phyloP scores from a whole-genome alignment of 2,888 invertebrate genomes.

The Campoletis raptor region DNA sequence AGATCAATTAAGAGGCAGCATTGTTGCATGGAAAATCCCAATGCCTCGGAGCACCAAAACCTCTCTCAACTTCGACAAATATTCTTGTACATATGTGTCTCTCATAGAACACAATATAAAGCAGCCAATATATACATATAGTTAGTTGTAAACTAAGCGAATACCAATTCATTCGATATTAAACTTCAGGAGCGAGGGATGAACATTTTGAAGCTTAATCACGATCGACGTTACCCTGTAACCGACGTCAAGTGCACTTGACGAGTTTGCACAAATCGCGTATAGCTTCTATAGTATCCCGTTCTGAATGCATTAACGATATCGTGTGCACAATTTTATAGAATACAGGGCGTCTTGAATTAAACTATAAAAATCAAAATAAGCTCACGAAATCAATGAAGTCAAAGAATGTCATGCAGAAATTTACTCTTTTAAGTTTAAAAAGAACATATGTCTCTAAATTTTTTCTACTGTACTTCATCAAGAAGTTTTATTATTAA shows the following conservation, averaged over 20 bases:
- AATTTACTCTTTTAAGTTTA: too few relatives aligned
- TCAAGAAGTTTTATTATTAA: too few relatives aligned
- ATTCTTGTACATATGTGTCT: neutral
- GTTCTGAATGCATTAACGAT: slow-evolving; percentile 25
- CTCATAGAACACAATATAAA: slow-evolving; percentile 7
- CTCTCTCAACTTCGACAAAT: neutral
- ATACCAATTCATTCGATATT: slow-evolving; percentile 17
- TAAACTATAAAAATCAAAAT: neutral
- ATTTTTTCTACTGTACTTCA: too few relatives aligned
- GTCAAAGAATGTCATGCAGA: too few relatives aligned
- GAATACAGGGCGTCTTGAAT: neutral
- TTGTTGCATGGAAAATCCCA: neutral
- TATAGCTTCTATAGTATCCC: slow-evolving; percentile 20
- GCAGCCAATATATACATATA: neutral
- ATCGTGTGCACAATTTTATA: neutral
- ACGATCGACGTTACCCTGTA: slow-evolving; percentile 37
- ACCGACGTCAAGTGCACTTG: slow-evolving; percentile 52
- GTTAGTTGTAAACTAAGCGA: neutral
- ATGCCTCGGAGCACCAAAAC: neutral
- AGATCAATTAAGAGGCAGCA: slow-evolving; percentile 1
- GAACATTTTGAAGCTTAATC: slow-evolving; percentile 33
- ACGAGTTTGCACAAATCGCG: slow-evolving; percentile 39
- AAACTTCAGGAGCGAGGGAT: neutral
- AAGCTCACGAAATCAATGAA: neutral
- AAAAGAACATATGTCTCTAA: too few relatives aligned